Percentiles rank a stretch among this genome's conserved stretches.
These are phyloP conservation scores for Saccopteryx bilineata DNA, from an alignment of 2,113 vertebrate species.

Conservation along the genomic window DNA sequence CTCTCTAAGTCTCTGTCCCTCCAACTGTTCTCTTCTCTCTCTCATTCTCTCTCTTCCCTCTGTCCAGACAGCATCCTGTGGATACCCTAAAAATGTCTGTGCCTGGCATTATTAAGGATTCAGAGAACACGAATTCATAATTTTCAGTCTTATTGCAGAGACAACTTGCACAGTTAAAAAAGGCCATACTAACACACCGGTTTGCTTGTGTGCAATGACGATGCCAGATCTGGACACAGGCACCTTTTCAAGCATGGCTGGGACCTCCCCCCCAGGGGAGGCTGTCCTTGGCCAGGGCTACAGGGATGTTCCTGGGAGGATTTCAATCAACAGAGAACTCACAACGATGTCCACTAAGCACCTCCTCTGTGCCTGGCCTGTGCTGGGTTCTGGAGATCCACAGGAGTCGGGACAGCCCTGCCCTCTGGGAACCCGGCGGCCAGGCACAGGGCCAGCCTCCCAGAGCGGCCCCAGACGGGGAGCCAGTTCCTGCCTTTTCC, in stretches of 20 bases:
- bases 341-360: fast-evolving
- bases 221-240: not conserved
- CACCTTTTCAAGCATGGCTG: fast-evolving
- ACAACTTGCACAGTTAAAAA: not conserved
- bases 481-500: no score
- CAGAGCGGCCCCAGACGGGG: fast-evolving
- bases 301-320: not conserved
- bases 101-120: not conserved
- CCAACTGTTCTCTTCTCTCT: not conserved
- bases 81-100: not conserved
- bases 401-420: not conserved
- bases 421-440: not conserved
- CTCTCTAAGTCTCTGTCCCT: not conserved
- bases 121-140: not conserved
- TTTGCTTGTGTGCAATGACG: not conserved
- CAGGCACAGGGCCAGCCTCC: not conserved
- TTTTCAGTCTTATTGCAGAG: slow-evolving; percentile 11
- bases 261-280: not conserved
- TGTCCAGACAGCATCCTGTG: not conserved
- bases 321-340: not conserved
- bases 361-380: not conserved
- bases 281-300: not conserved
- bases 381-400: not conserved
- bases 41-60: not conserved
- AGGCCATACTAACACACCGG: not conserved